These are phyloP conservation scores for Botrylloides violaceus DNA, from an alignment of 23 tunicate species.

Conservation along the genomic window DNA sequence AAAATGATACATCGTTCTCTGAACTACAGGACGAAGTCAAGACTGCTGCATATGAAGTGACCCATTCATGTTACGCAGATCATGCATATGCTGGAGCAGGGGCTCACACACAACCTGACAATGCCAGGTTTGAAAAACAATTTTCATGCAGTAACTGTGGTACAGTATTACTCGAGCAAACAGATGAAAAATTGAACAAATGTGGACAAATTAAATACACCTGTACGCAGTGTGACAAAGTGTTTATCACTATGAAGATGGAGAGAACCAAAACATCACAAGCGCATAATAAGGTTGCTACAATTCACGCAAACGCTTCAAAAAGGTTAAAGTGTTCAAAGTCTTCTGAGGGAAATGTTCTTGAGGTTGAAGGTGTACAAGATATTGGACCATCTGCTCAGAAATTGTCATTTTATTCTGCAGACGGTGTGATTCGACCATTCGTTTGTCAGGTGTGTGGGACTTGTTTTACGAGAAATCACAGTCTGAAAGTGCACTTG, in stretches of 20 bases:
- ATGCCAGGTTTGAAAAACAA: background rate
- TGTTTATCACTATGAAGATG: background rate
- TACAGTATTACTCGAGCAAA: background rate
- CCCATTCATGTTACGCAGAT: background rate
- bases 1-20: background rate
- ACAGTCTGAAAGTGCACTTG: slow-evolving; percentile 18
- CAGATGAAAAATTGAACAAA: background rate
- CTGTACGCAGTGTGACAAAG: background rate
- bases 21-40: background rate
- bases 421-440: background rate
- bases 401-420: background rate
- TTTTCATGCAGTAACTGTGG: background rate
- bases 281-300: background rate
- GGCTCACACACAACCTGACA: background rate
- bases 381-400: background rate
- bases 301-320: background rate
- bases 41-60: background rate
- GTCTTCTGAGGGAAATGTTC: background rate
- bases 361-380: background rate
- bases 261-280: too few species aligned
- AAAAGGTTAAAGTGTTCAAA: background rate
- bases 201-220: background rate
- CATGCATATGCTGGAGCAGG: background rate
- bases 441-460: background rate
- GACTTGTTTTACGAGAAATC: slow-evolving; percentile 7